Base-by-base conservation (phyloP, 64 coral and sea anemone genomes). In the Porites lutea region DNA sequence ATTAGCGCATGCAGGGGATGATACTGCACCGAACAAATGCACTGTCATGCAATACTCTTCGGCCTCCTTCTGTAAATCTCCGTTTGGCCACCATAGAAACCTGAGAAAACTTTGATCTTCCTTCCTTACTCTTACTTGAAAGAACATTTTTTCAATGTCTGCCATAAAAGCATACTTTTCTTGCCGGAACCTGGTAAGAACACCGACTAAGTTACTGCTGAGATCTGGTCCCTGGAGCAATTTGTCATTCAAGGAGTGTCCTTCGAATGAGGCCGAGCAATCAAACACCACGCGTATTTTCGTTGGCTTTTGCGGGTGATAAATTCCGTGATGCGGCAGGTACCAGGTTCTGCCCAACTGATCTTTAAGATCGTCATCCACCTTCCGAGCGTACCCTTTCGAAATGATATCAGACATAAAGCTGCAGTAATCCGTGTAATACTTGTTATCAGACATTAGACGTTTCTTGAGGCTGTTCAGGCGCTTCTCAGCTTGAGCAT, bases 361-460 rank as follows among this genome's bases (percentile, higher is more conserved):
- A 37, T 37, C 27, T 37, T 37, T 37, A 37, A 37, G 27, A 37
- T 37, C 27, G 27, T 37, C 27, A 74, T 23, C 69, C n/a, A 91
- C 78, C 52, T 91, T 92, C 6, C 27, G 79, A 14, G 69, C 79
- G 48, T 85, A 92, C 2, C 90, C 79, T 19, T 86, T 92, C 10
- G 57, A 77, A 48, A 92, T 80, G 74, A 93, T 88, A 12, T 93
- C 78, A 19, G 77, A 64, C 92, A 89, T 75, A 65, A 87, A 93
- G 49, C 3, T 86, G 50, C 75, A 61, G 65, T 93, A 87, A 79
- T 79, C 91, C 22, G 21, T 62, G 74, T 70, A 64, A 63, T 87
- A 92, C 21, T 79, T 78, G 82, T 23, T 52, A 51, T 93, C 63
- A 45, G 52, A 71, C 66, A 63, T 46, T 5, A 72, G 72, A 49